These are phyloP conservation scores for Eulemur coronatus DNA, from an alignment of 2,797 vertebrate species.

Conservation along the genomic window DNA sequence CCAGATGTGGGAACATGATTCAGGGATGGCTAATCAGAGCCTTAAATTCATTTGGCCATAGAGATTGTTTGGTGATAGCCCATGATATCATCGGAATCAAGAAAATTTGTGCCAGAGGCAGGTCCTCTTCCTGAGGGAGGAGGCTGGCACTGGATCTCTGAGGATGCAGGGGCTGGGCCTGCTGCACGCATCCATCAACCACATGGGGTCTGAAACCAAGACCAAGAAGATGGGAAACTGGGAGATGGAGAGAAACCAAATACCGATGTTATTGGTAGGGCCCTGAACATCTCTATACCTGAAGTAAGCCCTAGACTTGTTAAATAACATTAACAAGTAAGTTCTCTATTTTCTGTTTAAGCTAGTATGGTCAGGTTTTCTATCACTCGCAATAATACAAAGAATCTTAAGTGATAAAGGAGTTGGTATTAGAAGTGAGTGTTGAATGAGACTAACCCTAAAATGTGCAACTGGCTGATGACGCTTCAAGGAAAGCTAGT, in stretches of 20 bases:
- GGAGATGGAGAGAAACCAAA: background rate
- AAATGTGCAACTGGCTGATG: background rate
- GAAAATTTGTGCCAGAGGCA: background rate
- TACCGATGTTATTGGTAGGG: background rate
- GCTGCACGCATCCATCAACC: background rate
- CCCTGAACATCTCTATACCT: background rate
- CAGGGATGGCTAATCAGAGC: background rate
- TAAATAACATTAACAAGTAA: background rate
- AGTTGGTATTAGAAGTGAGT: background rate
- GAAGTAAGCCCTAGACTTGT: background rate
- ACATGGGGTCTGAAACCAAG: background rate
- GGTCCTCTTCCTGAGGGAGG: background rate
- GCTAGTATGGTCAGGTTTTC: background rate
- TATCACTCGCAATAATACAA: background rate
- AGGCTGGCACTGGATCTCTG: background rate
- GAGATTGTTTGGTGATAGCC: background rate
- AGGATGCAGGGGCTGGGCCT: background rate
- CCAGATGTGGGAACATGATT: background rate
- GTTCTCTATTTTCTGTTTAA: background rate
- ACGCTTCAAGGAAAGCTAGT: background rate
- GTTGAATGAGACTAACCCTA: background rate
- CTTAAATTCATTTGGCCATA: background rate
- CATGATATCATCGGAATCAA: background rate
- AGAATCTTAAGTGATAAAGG: background rate
- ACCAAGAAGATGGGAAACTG: background rate